A percentile compares a stretch with the other conserved stretches of the same genome.
Conservation (phyloP, 2,797 vertebrate genomes). For the Acanthurus leucopareius region DNA sequence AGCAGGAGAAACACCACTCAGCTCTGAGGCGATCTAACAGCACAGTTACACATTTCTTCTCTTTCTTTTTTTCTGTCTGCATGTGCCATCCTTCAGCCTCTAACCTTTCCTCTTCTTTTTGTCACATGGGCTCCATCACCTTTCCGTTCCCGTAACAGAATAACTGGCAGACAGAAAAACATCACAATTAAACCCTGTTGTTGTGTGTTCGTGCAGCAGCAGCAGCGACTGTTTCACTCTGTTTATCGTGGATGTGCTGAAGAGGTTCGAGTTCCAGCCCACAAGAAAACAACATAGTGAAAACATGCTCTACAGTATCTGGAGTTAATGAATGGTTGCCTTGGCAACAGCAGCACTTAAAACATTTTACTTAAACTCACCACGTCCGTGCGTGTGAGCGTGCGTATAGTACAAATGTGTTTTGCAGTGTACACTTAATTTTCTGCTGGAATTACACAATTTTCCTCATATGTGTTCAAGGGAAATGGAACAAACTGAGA, state of each 20-base stretch:
- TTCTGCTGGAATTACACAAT: slow-evolving; percentile 53
- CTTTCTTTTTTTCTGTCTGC: slow-evolving; percentile 3
- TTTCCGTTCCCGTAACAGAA: slow-evolving; percentile 6
- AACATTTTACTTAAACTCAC: slow-evolving; percentile 55
- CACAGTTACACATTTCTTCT: slow-evolving; percentile 67
- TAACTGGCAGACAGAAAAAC: slow-evolving; percentile 35
- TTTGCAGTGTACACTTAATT: slow-evolving; percentile 28
- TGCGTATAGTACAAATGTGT: slow-evolving; percentile 15
- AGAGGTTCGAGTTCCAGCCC: slow-evolving; percentile 32
- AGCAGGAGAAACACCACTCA: slow-evolving; percentile 75
- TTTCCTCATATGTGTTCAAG: slow-evolving; percentile 47
- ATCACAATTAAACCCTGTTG: slow-evolving; percentile 66
- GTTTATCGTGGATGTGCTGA: slow-evolving; percentile 60
- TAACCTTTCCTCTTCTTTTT: slow-evolving; percentile 3
- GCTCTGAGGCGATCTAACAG: slow-evolving; percentile 79
- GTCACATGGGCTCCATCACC: slow-evolving; percentile 6
- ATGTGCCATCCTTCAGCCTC: slow-evolving; percentile 23
- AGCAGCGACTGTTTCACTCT: slow-evolving; percentile 40
- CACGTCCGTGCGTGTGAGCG: slow-evolving; percentile 35
- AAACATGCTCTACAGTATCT: slow-evolving; percentile 25
- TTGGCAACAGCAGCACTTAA: slow-evolving; percentile 71
- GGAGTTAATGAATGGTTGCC: slow-evolving; percentile 76
- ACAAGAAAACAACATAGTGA: slow-evolving; percentile 38
- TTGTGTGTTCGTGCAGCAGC: slow-evolving; percentile 36
- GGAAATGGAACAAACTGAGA: slow-evolving; percentile 70